A percentile compares a stretch with the other conserved stretches of the same genome.
phyloP scores from a whole-genome alignment of 2,113 vertebrate genomes.

The Gracilinanus agilis region DNA sequence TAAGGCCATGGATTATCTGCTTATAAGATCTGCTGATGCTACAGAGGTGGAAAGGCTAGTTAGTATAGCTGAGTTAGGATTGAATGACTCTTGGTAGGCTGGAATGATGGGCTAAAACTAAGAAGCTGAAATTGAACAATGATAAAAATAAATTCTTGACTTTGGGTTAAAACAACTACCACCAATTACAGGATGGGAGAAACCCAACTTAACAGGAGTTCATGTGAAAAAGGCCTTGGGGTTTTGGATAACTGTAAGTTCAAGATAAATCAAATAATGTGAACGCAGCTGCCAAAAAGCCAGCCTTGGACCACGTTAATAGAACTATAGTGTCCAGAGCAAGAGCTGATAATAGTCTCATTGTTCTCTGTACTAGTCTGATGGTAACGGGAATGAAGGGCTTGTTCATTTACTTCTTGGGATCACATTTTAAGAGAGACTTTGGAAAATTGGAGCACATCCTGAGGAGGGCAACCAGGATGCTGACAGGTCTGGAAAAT shows the following conservation, averaged over 20 bases:
- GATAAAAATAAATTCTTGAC: constrained; percentile 2
- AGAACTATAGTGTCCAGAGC: neutral
- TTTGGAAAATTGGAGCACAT: constrained; percentile 42
- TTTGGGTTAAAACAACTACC: neutral
- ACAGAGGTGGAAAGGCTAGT: neutral
- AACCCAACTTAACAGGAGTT: neutral
- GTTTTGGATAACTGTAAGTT: constrained; percentile 1
- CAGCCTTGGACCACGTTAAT: constrained; percentile 13
- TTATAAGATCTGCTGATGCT: neutral
- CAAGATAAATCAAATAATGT: neutral
- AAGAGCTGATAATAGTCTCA: neutral
- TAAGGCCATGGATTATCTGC: neutral
- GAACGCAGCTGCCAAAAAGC: neutral
- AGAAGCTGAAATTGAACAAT: neutral
- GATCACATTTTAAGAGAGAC: constrained; percentile 12
- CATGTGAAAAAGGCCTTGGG: neutral
- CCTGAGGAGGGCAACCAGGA: neutral
- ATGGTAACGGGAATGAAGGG: constrained; percentile 53
- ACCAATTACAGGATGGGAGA: neutral
- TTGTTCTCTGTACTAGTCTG: constrained; percentile 10
- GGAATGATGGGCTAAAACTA: neutral
- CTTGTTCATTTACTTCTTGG: constrained; percentile 25
- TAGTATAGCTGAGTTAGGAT: neutral
- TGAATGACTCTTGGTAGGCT: neutral
- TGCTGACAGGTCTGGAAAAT: neutral